phyloP scores from a whole-genome alignment of 2,797 vertebrate genomes.

The Sebastes iracundus region DNA sequence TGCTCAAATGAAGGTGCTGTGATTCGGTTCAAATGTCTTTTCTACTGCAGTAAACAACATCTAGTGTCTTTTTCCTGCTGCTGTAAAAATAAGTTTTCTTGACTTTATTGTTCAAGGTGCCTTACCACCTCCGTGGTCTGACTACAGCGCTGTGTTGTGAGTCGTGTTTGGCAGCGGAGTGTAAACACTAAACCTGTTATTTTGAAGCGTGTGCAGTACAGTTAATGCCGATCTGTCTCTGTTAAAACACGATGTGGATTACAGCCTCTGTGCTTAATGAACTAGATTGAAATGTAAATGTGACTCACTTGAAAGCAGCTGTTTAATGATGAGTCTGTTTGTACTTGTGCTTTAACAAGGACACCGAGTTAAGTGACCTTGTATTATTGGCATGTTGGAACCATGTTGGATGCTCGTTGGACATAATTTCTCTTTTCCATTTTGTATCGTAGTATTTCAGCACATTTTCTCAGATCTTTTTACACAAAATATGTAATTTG shows the following conservation, averaged over 20 bases:
- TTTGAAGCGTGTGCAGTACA: neutral
- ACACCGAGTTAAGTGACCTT: conserved; percentile 46
- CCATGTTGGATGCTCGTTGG: neutral
- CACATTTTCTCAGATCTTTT: conserved; percentile 1
- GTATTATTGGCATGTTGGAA: neutral
- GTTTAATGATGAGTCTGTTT: conserved; percentile 68
- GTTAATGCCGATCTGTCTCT: neutral
- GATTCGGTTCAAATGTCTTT: neutral
- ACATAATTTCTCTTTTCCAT: conserved; percentile 10
- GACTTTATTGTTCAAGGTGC: conserved; percentile 43
- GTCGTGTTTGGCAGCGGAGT: neutral
- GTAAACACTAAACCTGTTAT: conserved; percentile 9
- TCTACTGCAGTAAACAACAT: neutral
- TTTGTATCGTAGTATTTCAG: neutral
- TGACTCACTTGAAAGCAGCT: conserved; percentile 68
- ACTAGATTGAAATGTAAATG: conserved; percentile 70
- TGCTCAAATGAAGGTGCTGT: neutral
- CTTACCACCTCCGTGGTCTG: neutral
- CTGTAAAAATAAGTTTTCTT: conserved; percentile 14
- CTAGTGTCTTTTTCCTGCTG: neutral
- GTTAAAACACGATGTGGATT: conserved; percentile 45
- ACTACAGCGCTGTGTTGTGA: neutral
- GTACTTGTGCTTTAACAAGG: conserved; percentile 58
- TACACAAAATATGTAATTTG: neutral
- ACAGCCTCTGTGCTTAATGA: conserved; percentile 55